phyloP scores from a whole-genome alignment of 2,888 invertebrate genomes.

The Erannis defoliaria region DNA sequence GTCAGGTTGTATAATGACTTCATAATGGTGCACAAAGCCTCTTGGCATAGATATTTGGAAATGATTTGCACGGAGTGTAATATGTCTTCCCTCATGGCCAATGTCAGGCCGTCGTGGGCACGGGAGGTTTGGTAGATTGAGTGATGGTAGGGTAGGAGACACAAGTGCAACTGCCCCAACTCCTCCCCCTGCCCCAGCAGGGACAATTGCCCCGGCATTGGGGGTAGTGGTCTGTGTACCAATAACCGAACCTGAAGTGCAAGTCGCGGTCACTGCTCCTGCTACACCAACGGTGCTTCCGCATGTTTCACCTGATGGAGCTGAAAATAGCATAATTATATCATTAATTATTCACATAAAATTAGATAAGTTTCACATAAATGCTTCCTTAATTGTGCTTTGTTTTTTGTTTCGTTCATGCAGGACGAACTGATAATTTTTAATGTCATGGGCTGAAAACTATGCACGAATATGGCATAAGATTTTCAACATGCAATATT shows the following conservation, averaged over 20 bases:
- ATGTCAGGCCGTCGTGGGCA: constrained; percentile 98
- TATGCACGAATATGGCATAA: too few relatives aligned
- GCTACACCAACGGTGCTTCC: constrained; percentile 32
- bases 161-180: constrained; percentile 86
- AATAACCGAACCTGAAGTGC: constrained; percentile 31
- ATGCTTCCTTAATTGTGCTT: too few relatives aligned
- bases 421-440: too few relatives aligned
- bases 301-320: constrained; percentile 47
- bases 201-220: constrained; percentile 31
- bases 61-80: constrained; percentile 98
- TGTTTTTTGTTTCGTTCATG: too few relatives aligned
- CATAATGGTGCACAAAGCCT: constrained; percentile 99
- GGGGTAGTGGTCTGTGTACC: constrained; percentile 54
- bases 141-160: constrained; percentile 89
- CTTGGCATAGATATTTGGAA: constrained; percentile 99
- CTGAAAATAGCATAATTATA: too few relatives aligned
- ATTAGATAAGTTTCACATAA: too few relatives aligned
- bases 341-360: neutral
- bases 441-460: too few relatives aligned
- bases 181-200: constrained; percentile 67
- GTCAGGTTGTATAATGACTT: constrained; percentile 99
- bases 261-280: constrained; percentile 29
- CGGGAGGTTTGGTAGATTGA: constrained; percentile 95
- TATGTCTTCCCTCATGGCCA: constrained; percentile 98
- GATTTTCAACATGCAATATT: too few relatives aligned